phyloP scores from a whole-genome alignment of 2,113 vertebrate species.

The Terrapene triunguis region DNA sequence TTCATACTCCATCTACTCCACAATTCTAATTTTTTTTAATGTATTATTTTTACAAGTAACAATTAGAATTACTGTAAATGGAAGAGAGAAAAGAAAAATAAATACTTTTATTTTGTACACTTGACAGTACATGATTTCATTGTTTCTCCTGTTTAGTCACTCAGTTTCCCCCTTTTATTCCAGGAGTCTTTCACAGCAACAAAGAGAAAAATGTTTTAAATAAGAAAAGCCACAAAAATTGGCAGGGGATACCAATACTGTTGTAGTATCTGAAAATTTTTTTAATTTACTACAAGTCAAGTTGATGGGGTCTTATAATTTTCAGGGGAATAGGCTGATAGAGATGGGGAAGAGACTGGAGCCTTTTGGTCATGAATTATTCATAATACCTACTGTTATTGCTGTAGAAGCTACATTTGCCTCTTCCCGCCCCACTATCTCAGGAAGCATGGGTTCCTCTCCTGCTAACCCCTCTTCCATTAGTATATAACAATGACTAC shows the following conservation, averaged over 20 bases:
- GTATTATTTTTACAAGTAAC: background rate
- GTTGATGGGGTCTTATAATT: background rate
- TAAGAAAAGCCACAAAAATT: background rate
- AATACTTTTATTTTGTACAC: background rate
- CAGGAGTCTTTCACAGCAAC: background rate
- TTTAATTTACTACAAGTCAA: background rate
- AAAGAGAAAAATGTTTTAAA: background rate
- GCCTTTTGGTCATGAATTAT: rapidly evolving
- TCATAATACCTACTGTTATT: background rate
- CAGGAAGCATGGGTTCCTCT: background rate
- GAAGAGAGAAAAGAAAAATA: background rate
- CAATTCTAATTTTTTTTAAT: background rate
- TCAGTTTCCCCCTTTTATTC: background rate
- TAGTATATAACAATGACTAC: background rate
- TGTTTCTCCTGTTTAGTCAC: background rate
- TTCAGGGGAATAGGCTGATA: background rate
- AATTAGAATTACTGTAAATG: background rate
- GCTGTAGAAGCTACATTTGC: background rate
- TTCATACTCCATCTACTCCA: background rate
- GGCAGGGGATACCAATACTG: background rate
- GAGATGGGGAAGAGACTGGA: background rate
- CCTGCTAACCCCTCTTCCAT: background rate
- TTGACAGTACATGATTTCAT: background rate
- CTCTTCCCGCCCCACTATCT: background rate
- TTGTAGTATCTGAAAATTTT: background rate